Evolutionary conservation across 2,113 vertebrate genomes (phyloP).

Genomic region (Odontesthes bonariensis): DNA sequence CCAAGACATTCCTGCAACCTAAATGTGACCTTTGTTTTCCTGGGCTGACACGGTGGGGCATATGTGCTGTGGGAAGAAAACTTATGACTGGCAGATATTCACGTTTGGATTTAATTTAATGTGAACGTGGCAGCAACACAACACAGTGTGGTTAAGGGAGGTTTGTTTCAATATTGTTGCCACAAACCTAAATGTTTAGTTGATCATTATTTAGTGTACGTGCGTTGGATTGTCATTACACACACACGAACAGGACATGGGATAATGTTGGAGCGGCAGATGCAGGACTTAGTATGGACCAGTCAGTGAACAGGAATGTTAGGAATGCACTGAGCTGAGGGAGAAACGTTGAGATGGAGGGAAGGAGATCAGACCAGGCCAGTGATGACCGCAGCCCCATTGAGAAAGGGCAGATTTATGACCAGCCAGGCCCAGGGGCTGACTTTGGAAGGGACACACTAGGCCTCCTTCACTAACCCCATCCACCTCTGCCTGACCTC

Average conservation of each 20-base stretch:
- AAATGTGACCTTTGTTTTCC: slow-evolving; percentile 76
- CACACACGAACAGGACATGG: slow-evolving; percentile 32
- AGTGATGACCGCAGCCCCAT: slow-evolving; percentile 34
- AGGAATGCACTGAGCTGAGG: slow-evolving; percentile 70
- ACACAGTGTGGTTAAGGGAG: neutral
- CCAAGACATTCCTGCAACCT: slow-evolving; percentile 77
- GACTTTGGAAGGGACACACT: slow-evolving; percentile 36
- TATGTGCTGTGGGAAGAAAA: slow-evolving; percentile 22
- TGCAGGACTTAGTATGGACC: slow-evolving; percentile 45
- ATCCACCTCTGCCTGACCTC: slow-evolving; percentile 49
- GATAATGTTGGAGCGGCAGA: slow-evolving; percentile 63
- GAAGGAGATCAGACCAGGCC: slow-evolving; percentile 39
- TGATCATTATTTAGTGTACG: neutral
- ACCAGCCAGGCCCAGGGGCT: slow-evolving; percentile 40
- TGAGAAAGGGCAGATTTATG: slow-evolving; percentile 69
- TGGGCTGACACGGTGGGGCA: slow-evolving; percentile 42
- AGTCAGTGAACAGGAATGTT: slow-evolving; percentile 75
- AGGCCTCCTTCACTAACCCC: slow-evolving; percentile 29
- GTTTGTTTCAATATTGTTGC: neutral
- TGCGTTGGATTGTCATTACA: slow-evolving; percentile 17
- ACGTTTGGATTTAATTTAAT: neutral
- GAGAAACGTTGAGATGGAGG: slow-evolving; percentile 34
- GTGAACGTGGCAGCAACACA: neutral
- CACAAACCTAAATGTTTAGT: neutral
- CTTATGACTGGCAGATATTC: slow-evolving; percentile 62